These are phyloP conservation scores for Heterohyrax brucei DNA, from an alignment of 2,797 vertebrate genomes.

Conservation along the genomic window DNA sequence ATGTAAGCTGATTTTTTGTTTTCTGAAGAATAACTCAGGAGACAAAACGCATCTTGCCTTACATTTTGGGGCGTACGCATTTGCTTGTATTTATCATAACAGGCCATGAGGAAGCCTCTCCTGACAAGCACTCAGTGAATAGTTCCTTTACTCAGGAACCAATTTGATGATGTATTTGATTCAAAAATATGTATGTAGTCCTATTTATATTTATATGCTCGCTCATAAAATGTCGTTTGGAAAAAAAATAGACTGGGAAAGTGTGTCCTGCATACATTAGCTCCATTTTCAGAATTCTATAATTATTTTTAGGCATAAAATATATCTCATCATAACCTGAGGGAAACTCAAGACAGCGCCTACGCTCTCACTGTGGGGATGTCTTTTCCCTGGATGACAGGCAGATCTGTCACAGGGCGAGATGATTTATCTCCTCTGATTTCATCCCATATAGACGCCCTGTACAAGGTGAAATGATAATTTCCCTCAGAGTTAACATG, in stretches of 20 bases:
- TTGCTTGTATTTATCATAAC: background rate
- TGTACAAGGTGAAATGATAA: slow-evolving; percentile 86
- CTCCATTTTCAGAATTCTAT: slow-evolving; percentile 69
- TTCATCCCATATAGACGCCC: slow-evolving; percentile 81
- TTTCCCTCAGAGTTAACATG: slow-evolving; percentile 86
- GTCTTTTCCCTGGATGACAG: slow-evolving; percentile 72
- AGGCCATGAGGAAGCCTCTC: fast-evolving
- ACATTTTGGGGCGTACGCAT: background rate
- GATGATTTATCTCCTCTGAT: slow-evolving; percentile 85
- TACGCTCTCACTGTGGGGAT: slow-evolving; percentile 53
- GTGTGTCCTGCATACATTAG: slow-evolving; percentile 57
- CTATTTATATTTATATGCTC: slow-evolving; percentile 37
- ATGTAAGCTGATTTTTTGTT: background rate
- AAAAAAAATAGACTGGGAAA: slow-evolving; percentile 65
- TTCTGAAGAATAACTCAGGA: slow-evolving; percentile 6
- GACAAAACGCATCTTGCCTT: background rate
- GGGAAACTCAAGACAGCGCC: slow-evolving; percentile 41
- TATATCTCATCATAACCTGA: slow-evolving; percentile 73
- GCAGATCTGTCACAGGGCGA: slow-evolving; percentile 72
- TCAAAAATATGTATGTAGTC: background rate
- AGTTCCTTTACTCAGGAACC: background rate
- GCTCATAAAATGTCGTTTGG: slow-evolving; percentile 67
- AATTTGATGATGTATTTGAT: slow-evolving; percentile 8
- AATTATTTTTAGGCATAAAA: slow-evolving; percentile 79
- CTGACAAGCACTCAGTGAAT: background rate